A percentile compares a stretch with the other conserved stretches of the same genome.
Evolutionary conservation across 1,140 invertebrate species (phyloP).

Genomic region (Sitobion miscanthi): DNA sequence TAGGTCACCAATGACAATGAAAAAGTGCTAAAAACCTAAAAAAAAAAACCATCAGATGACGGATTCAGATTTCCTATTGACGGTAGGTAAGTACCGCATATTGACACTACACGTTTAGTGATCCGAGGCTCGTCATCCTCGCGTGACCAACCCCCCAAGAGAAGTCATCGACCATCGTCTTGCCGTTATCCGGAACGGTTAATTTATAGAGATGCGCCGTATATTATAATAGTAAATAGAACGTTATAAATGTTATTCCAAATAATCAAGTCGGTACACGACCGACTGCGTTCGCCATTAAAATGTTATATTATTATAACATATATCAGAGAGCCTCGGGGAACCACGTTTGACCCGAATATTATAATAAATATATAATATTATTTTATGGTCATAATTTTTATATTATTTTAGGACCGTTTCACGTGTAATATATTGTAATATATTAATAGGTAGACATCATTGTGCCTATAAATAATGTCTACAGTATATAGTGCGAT

Average conservation of each 20-base stretch:
- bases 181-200: not conserved
- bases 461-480: not conserved
- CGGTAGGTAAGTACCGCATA: not conserved
- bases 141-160: not conserved
- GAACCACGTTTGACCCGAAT: conserved; percentile 26
- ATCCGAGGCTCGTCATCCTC: not conserved
- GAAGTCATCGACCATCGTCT: not conserved
- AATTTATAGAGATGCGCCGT: not conserved
- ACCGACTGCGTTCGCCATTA: not conserved
- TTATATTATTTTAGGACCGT: not conserved
- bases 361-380: not conserved
- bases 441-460: not conserved
- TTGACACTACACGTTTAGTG: not conserved
- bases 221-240: not conserved
- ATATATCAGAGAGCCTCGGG: not conserved
- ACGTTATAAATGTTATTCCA: not conserved
- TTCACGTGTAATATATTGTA: not conserved
- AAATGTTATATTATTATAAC: not conserved
- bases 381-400: not conserved
- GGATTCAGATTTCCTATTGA: not conserved
- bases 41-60: not conserved
- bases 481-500: not conserved
- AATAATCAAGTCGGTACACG: not conserved
- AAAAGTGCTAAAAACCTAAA: not conserved
- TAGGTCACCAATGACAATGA: not conserved